Conservation (phyloP, 2,113 vertebrate genomes). For the Pseudois nayaur region DNA sequence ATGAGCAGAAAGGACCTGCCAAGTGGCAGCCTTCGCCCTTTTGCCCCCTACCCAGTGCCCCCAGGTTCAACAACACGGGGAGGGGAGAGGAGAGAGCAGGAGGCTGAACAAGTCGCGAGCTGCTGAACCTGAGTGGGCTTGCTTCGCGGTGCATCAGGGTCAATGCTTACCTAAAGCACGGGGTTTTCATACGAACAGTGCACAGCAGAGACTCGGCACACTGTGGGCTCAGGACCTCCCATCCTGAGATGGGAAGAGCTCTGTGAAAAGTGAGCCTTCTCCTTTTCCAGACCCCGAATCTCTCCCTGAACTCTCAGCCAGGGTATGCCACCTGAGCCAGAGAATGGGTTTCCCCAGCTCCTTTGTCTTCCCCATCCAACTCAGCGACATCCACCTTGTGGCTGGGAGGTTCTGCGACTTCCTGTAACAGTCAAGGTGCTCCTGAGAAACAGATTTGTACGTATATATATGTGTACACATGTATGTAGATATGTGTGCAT, state of each 20-base stretch:
- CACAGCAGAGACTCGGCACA: not conserved
- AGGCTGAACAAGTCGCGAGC: not conserved
- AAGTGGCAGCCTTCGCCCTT: too few relatives aligned
- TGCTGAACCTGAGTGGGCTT: not conserved
- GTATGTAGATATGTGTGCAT: not conserved
- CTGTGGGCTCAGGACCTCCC: not conserved
- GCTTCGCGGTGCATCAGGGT: too few relatives aligned
- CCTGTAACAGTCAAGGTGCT: not conserved
- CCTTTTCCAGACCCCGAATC: not conserved
- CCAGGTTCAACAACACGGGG: not conserved
- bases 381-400: not conserved
- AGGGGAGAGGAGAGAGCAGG: not conserved
- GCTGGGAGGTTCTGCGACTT: not conserved
- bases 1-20: not conserved
- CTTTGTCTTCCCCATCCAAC: not conserved
- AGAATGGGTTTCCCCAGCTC: not conserved
- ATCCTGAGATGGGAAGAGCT: not conserved
- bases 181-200: not conserved
- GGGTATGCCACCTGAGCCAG: not conserved
- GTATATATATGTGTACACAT: rapidly evolving
- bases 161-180: not conserved
- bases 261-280: not conserved
- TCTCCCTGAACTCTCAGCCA: not conserved
- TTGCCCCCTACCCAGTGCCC: not conserved
- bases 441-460: not conserved